Evolutionary conservation across 2,888 invertebrate species (phyloP), one percentile per base, ranked within the genome.

Genomic region (Uropetala carovei): DNA sequence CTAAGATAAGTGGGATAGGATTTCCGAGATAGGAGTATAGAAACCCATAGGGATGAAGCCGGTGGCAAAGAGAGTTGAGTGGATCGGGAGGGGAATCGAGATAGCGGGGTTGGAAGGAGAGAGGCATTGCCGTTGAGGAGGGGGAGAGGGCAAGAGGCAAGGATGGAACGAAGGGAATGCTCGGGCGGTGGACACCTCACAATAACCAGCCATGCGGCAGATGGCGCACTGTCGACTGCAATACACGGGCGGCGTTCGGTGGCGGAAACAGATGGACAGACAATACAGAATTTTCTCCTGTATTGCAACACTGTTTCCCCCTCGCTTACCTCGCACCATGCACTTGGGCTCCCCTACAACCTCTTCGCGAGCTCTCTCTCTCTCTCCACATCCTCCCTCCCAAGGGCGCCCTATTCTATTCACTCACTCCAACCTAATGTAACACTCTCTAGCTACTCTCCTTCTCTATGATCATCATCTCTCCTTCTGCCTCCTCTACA

Each of bases 231-330:
- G 89, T 68, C 89, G 64, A 64, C 89, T 68, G 64, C 64, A 68
- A 43, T 89, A 89, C 89, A 89, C 89, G 85, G 58, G 58, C 85
- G 68, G 83, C 83, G 57, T 57, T 83, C 83, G 83, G 16, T 57
- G 83, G 89, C 89, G 89, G 89, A 89, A 89, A 89, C 89, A 89
- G 89, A 89, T 89, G 89, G 89, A 89, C 89, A 89, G 89, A 89
- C 89, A 89, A 89, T 89, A 89, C 89, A 89, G 89, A 89, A 89
- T 89, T 89, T 68, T 89, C 89, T 89, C 64, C 89, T 89, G 89
- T 89, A 89, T 64, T 89, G 89, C 89, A 89, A 89, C 60, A 86
- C 86, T 60, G 64, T 89, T 60, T 60, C 89, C 86, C 18, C 18
- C n/a, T 59, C 30, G 16, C 60, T 9, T 64, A 1, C 56, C 89